A percentile compares a stretch with the other conserved stretches of the same genome.
Conservation (phyloP, 2,113 vertebrate genomes). For the Progne subis region DNA sequence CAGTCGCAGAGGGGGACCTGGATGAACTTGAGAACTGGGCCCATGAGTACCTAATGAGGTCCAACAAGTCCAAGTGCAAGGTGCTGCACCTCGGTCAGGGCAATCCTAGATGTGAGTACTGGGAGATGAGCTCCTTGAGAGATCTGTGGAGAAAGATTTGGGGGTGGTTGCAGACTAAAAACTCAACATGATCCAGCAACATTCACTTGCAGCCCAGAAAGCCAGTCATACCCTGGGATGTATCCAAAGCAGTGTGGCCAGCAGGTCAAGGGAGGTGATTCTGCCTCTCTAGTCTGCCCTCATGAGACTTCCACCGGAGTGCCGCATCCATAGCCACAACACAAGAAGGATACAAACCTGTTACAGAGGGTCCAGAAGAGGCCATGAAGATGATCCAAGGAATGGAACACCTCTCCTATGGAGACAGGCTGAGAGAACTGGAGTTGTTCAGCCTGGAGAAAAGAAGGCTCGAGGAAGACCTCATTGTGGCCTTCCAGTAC, state of each 20-base stretch:
- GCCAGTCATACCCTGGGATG: not conserved
- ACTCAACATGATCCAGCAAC: not conserved
- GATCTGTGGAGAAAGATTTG: not conserved
- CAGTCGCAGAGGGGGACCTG: not conserved
- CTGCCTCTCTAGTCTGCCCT: not conserved
- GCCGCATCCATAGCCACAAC: not conserved
- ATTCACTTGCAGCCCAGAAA: not conserved
- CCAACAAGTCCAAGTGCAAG: not conserved
- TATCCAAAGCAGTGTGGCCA: accelerated
- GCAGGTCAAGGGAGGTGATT: not conserved
- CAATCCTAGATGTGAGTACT: not conserved
- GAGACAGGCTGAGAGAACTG: not conserved
- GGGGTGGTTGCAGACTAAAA: accelerated
- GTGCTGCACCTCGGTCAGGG: not conserved
- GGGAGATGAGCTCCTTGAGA: not conserved
- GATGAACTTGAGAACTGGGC: not conserved
- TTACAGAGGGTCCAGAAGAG: not conserved
- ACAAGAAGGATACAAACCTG: not conserved
- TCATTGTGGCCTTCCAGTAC: not conserved
- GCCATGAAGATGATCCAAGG: not conserved
- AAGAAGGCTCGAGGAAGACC: not conserved
- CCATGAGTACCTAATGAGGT: not conserved
- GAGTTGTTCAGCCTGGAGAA: not conserved
- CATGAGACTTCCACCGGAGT: not conserved
- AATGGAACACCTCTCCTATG: not conserved